A percentile compares a stretch with the other conserved stretches of the same genome.
These are phyloP conservation scores for Cynopterus sphinx DNA, from an alignment of 2,797 vertebrate species.

Conservation along the genomic window DNA sequence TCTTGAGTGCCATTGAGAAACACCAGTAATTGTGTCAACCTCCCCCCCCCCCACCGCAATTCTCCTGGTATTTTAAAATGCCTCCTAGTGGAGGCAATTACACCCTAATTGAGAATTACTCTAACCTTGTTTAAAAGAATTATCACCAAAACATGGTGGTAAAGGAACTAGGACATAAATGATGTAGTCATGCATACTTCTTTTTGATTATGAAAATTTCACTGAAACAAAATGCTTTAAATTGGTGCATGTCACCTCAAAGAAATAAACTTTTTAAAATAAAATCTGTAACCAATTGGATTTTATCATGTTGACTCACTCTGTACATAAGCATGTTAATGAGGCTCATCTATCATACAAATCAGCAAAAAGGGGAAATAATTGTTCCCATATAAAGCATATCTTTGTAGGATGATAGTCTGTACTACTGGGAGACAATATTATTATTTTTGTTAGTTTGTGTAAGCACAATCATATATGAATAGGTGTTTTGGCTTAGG, in stretches of 20 bases:
- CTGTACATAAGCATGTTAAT: background rate
- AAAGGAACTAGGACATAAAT: background rate
- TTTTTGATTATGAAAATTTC: background rate
- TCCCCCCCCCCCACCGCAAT: no score
- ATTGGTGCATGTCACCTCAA: background rate
- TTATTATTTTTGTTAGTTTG: conserved; percentile 16
- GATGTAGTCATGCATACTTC: background rate
- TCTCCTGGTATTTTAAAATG: background rate
- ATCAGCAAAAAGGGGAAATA: background rate
- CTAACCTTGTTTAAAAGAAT: background rate
- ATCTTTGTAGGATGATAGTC: background rate
- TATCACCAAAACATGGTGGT: background rate
- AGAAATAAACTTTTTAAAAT: background rate
- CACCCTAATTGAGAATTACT: background rate
- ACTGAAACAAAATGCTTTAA: background rate
- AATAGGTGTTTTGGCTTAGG: background rate
- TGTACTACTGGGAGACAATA: background rate
- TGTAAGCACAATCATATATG: background rate
- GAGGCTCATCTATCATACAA: background rate
- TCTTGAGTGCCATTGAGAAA: background rate
- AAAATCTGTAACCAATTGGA: background rate
- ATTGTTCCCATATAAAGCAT: background rate
- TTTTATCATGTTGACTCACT: background rate
- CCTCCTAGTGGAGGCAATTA: background rate
- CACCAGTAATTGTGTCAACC: background rate